Evolutionary conservation across 2,113 vertebrate genomes (phyloP).

Genomic region (Eonycteris spelaea): DNA sequence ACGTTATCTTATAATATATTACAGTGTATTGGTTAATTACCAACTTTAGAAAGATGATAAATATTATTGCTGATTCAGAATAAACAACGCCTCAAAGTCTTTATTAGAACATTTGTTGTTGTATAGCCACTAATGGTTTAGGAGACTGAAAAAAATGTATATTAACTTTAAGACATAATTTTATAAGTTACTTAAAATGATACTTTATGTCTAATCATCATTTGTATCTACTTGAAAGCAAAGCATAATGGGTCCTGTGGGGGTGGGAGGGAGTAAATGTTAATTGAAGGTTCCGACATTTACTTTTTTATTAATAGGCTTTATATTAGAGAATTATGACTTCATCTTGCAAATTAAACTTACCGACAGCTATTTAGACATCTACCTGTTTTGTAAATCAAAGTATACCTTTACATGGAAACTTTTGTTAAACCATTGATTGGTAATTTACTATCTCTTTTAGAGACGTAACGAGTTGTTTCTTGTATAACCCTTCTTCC

Average conservation of each 20-base stretch:
- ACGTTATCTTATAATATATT: not conserved
- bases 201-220: slow-evolving; percentile 55
- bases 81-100: not conserved
- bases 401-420: not conserved
- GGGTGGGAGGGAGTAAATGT: not conserved
- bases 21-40: not conserved
- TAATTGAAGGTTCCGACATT: slow-evolving; percentile 59
- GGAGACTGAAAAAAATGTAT: slow-evolving; percentile 20
- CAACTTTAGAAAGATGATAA: not conserved
- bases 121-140: not conserved
- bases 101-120: not conserved
- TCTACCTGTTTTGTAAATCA: not conserved
- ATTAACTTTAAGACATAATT: slow-evolving; percentile 38
- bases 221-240: slow-evolving; percentile 22
- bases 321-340: slow-evolving; percentile 37
- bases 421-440: not conserved
- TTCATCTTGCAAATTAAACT: slow-evolving; percentile 43
- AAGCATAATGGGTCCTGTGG: not conserved
- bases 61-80: slow-evolving; percentile 1
- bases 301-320: slow-evolving; percentile 50
- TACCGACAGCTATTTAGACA: not conserved
- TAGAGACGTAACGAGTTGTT: not conserved
- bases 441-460: slow-evolving; percentile 6
- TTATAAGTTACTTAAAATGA: slow-evolving; percentile 62
- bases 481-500: not conserved